These are phyloP conservation scores for Coptodon rendalli DNA, from an alignment of 2,113 vertebrate species.

Conservation along the genomic window DNA sequence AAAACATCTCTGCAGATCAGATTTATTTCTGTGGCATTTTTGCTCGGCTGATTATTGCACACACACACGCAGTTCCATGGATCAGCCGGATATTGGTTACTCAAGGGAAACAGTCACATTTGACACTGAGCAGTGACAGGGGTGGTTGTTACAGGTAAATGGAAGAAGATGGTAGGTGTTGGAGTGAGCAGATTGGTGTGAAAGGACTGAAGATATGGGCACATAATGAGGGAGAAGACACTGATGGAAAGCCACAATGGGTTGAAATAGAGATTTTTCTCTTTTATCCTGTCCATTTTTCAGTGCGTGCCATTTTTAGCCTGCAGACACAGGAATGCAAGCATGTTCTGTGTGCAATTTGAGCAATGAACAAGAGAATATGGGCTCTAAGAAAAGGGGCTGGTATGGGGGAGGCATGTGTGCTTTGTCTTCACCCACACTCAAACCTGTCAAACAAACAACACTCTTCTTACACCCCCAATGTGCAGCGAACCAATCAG, in stretches of 20 bases:
- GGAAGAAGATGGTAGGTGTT: background rate
- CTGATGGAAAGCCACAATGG: background rate
- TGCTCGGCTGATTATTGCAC: background rate
- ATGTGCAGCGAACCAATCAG: background rate
- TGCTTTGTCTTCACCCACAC: conserved; percentile 53
- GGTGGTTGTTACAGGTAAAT: background rate
- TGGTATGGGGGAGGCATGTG: conserved; percentile 40
- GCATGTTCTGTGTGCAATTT: background rate
- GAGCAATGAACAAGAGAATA: conserved; percentile 5
- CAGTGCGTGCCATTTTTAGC: background rate
- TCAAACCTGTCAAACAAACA: conserved; percentile 47
- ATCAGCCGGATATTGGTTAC: background rate
- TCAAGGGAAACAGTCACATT: conserved; percentile 3
- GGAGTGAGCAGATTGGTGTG: background rate
- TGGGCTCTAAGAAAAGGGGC: conserved; percentile 6
- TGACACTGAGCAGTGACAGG: background rate
- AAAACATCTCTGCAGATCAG: background rate
- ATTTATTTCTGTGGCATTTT: background rate
- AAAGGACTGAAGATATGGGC: background rate
- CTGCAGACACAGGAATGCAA: background rate
- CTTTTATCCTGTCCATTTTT: background rate
- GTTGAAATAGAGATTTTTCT: background rate
- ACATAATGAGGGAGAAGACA: background rate
- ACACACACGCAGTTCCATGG: background rate
- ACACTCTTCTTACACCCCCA: conserved; percentile 33